Base-by-base conservation (phyloP, 2,888 invertebrate genomes). In the Slavum lentiscoides region DNA sequence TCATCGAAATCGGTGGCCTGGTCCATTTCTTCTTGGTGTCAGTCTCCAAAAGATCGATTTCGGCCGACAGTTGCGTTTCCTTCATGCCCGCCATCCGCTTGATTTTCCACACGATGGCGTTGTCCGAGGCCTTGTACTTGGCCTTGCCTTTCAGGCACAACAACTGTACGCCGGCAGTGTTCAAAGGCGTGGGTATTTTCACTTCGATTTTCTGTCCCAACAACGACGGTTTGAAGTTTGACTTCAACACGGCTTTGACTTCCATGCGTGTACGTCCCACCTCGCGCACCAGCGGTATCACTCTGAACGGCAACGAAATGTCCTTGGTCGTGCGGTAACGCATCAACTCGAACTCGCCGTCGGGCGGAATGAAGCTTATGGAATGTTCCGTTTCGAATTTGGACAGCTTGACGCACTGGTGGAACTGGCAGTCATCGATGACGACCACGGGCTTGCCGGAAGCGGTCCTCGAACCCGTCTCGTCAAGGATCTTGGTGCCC, bases 1-100 rank as follows among this genome's bases (percentile, higher is more conserved):
- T 98, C 98, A 99, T 99, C 1, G 99, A 99, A 86, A 99, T 99
- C 69, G 99, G 99, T 39, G 99, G 99, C 68, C 99, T 91, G 23
- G 99, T 99, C 99, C 99, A 99, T 87, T 99, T 99, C 89, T 99
- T 99, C 88, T 99, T 99, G 17, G 97, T 97, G 86, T 97, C 98
- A 0, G 99, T 98, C 88, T 97, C 97, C 83, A 99, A 89, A 61
- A 99, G 89, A 87, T 99, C 99, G 77, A 99, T 99, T 89, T 99
- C 99, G 0, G 99, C 99, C 0, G 98, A 99, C 61, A 99, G 89
- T 87, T 99, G 99, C 0, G 98, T 98, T 87, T 99, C 99, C 87
- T 99, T 99, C 98, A 99, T 98, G 6, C 95, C 95, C 0, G 95
- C 95, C 94, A 96, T 95, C 61, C 95, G 91, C 86, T 95, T 96